Conservation (phyloP, 2,888 invertebrate species). For the Nysson spinosus region DNA sequence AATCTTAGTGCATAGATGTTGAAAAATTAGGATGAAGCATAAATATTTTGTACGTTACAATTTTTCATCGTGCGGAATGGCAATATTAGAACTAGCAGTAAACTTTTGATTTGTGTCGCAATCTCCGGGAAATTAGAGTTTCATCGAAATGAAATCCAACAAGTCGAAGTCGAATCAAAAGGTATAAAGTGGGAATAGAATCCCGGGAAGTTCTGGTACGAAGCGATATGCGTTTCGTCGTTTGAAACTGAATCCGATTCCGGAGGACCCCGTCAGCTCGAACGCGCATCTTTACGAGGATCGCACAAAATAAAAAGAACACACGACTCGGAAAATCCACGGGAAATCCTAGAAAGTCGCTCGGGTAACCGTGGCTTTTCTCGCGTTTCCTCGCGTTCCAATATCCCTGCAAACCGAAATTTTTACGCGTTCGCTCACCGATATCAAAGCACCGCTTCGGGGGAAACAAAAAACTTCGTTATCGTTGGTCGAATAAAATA, state of each 20-base stretch:
- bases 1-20: no score
- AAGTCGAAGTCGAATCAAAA: neutral
- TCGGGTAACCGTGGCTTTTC: neutral
- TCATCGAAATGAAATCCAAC: neutral
- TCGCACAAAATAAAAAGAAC: constrained; percentile 19
- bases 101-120: neutral
- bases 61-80: neutral
- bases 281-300: constrained; percentile 20
- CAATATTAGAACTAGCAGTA: neutral
- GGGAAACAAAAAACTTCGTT: no score
- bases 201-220: neutral
- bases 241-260: neutral
- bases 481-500: no score
- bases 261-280: neutral
- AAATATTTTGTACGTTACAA: neutral
- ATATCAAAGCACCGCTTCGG: no score
- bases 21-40: no score
- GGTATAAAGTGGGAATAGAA: constrained; percentile 2
- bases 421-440: constrained; percentile 21
- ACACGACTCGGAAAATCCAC: constrained; percentile 9
- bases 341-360: constrained; percentile 9
- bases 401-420: constrained; percentile 17
- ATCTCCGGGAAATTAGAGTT: neutral
- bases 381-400: neutral
- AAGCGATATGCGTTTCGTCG: neutral